Evolutionary conservation across 2,113 vertebrate species (phyloP).

Genomic region (Telmatochromis brachygnathus): DNA sequence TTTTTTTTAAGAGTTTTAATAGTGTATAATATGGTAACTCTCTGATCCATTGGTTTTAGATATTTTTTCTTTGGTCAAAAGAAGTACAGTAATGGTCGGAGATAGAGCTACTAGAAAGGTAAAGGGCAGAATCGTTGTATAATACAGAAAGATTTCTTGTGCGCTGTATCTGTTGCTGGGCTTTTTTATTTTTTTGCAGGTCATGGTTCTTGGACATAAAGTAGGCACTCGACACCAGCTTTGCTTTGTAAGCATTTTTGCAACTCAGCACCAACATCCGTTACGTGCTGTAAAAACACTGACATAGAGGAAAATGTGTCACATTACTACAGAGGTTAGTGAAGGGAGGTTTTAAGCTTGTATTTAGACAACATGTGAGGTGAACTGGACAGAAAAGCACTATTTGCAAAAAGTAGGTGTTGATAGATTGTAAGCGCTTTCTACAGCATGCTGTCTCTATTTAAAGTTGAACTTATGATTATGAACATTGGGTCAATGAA

Average conservation of each 20-base stretch:
- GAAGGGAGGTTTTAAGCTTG: neutral
- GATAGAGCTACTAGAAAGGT: neutral
- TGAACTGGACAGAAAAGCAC: neutral
- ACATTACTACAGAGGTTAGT: neutral
- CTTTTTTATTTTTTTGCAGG: neutral
- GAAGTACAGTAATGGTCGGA: accelerated
- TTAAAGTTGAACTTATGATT: neutral
- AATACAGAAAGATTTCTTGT: neutral
- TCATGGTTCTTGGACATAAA: neutral
- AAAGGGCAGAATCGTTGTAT: neutral
- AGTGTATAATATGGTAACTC: neutral
- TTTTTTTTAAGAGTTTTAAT: neutral
- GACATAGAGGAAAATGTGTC: neutral
- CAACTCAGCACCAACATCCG: neutral
- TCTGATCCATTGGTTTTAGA: neutral
- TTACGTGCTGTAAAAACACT: neutral
- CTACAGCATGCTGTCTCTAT: neutral
- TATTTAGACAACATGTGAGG: neutral
- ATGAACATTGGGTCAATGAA: neutral
- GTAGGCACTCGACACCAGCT: neutral
- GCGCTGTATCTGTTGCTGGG: neutral
- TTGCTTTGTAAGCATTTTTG: neutral
- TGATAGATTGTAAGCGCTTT: neutral
- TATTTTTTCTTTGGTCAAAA: neutral
- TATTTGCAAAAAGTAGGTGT: neutral